Evolutionary conservation across 1,140 invertebrate species (phyloP).

Genomic region (Theocolax elegans): DNA sequence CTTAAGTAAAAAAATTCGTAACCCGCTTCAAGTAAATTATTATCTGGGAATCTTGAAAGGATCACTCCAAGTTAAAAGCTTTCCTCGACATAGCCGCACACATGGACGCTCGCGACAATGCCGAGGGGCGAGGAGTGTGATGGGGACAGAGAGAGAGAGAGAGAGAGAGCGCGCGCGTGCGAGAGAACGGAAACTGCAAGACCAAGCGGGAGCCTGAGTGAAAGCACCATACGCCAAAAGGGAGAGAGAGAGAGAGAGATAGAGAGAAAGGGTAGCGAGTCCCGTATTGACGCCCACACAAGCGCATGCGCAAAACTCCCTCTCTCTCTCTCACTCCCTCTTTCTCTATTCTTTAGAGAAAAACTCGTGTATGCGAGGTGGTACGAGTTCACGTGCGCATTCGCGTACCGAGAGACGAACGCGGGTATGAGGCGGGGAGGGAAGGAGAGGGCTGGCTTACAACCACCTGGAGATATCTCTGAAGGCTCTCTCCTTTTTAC

Average conservation of each 20-base stretch:
- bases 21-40: too few species aligned
- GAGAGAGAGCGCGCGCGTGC: background rate
- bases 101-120: background rate
- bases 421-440: too few species aligned
- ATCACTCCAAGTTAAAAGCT: too few species aligned
- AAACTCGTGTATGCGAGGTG: background rate
- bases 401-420: background rate
- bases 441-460: too few species aligned
- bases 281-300: constrained; percentile 61
- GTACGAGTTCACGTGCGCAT: background rate
- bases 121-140: too few species aligned
- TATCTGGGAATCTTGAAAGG: too few species aligned
- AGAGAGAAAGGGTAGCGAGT: constrained; percentile 56
- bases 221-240: constrained; percentile 46
- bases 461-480: constrained; percentile 38
- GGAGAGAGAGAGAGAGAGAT: constrained; percentile 1
- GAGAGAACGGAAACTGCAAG: background rate
- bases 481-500: too few species aligned
- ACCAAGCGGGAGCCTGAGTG: background rate
- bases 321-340: background rate
- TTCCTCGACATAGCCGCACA: too few species aligned
- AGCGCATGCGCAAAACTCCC: constrained; percentile 54
- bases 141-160: background rate
- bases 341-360: background rate
- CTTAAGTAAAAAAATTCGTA: too few species aligned